Percentiles rank a stretch among this genome's conserved stretches.
phyloP scores from a whole-genome alignment of 2,797 vertebrate species.

The Cirrhinus molitorella region DNA sequence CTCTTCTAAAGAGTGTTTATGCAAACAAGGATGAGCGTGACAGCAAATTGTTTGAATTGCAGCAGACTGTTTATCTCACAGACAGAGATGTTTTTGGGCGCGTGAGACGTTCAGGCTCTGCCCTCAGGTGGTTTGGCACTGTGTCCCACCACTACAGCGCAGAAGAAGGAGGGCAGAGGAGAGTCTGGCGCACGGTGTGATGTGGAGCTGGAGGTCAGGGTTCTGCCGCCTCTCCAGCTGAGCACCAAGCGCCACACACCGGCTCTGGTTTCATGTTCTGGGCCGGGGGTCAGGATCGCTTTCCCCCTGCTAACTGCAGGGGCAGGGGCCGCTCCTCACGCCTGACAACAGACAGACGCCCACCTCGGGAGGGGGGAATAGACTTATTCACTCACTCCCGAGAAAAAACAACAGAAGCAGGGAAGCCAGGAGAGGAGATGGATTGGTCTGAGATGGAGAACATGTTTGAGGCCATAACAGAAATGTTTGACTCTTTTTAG shows the following conservation, averaged over 20 bases:
- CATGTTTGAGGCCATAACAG: slow-evolving; percentile 36
- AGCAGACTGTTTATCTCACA: slow-evolving; percentile 37
- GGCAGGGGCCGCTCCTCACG: slow-evolving; percentile 64
- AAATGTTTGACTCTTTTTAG: slow-evolving; percentile 36
- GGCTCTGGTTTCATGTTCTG: slow-evolving; percentile 78
- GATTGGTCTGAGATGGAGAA: slow-evolving; percentile 45
- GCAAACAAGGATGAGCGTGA: slow-evolving; percentile 27
- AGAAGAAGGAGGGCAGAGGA: slow-evolving; percentile 50
- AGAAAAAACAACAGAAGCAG: slow-evolving; percentile 60
- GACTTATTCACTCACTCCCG: slow-evolving; percentile 50
- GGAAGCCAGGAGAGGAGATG: slow-evolving; percentile 57
- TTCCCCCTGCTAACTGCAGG: slow-evolving; percentile 64
- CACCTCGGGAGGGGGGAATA: slow-evolving; percentile 66
- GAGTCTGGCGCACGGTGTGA: slow-evolving; percentile 69
- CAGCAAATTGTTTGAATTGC: slow-evolving; percentile 30
- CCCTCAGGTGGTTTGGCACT: slow-evolving; percentile 59
- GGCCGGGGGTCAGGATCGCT: slow-evolving; percentile 67
- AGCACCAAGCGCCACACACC: slow-evolving; percentile 75
- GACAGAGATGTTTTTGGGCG: slow-evolving; percentile 36
- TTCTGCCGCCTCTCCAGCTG: slow-evolving; percentile 79
- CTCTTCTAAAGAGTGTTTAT: slow-evolving; percentile 8
- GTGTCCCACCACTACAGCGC: slow-evolving; percentile 19
- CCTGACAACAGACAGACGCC: slow-evolving; percentile 76
- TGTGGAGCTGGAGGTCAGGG: slow-evolving; percentile 68
- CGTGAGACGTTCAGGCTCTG: slow-evolving; percentile 2